Base-by-base conservation (phyloP, 1,140 invertebrate genomes). In the Batillaria attramentaria region DNA sequence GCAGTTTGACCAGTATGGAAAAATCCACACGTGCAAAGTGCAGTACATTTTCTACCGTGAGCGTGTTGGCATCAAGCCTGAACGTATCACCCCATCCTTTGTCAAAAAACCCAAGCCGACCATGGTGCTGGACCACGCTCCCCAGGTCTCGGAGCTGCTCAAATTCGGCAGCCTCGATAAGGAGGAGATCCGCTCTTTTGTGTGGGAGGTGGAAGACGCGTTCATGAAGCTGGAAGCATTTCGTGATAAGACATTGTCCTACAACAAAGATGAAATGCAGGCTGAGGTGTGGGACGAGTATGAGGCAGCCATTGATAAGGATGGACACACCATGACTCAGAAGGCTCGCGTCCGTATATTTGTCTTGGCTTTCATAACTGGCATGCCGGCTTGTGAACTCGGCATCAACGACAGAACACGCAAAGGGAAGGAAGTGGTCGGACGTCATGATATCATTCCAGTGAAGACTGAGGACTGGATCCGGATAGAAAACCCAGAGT, bases 391-490 rank as follows among this genome's bases (percentile, higher is more conserved):
- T 87, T 95, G 99, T 72, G 98, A 99, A 91, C 92, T 99, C 79
- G 99, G 99, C 18, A 94, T 99, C 20, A 99, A 99, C 91, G 99
- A 99, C 90, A 94, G 98, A 92, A 94, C 95, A 89, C 92, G 98
- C 13, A 97, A 99, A 92, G 99, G 99, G 13, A 97, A 97, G 92
- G 99, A 99, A 93, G 97, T 99, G 24, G 99, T 99, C 0, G 97
- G 99, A 0, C 93, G 99, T 28, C 97, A 99, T 90, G 99, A 99
- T 91, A 99, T 99, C 87, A 98, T 99, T 86, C 98, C 98, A 13
- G 98, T 99, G 42, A 96, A 97, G 77, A 99, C 99, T 0, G 99
- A 99, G 91, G 97, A 99, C 92, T 99, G 99, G 99, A 99, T 99
- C 85, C 94, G 96, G 62, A 93, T 99, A 6, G 98, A 99, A 92